Base-by-base conservation (phyloP, 2,888 invertebrate genomes). In the Thereva nobilitata region DNA sequence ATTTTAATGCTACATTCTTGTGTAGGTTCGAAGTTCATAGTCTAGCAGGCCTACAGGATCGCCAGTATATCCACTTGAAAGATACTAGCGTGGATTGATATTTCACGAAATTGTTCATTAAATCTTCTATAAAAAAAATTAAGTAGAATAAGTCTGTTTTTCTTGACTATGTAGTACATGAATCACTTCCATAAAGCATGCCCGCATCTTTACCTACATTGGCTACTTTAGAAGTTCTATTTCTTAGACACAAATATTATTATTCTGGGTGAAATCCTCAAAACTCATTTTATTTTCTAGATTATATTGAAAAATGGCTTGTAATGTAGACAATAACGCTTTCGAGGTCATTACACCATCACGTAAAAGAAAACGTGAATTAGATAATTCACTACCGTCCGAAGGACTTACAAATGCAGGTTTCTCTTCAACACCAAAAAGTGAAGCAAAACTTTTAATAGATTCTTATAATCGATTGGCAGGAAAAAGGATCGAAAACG, bases 401-500 rank as follows among this genome's bases (percentile, higher is more conserved):
- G 55, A 59, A 42, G 67, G 66, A 45, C 35, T 67, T 5, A 76
- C 76, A 4, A 80, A 80, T 71, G 75, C 76, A 40, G 79, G 78
- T 0, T 80, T 77, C 55, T 77, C 79, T 45, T 80, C 80, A 9
- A 80, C 80, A 35, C 80, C 80, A 8, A 79, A 78, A 65, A 77
- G 76, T 67, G 64, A 75, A 37, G 59, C 75, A 0, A 75, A 73
- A 6, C 74, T 74, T 23, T 73, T 78, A 44, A 75, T 78, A 4
- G 54, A 74, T 12, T 68, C 70, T 47, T 70, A 69, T 34, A 53
- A 35, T 37, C 12, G 52, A n/a, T 67, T 69, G 9, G 73, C 72
- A 42, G 68, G 70, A 7, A 71, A 67, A 4, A 67, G 50, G 23
- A 63, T 67, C 12, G 52, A 63, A 7, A 74, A 76, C 47, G 71